phyloP scores from a whole-genome alignment of 2,888 invertebrate species.

The Epinotia bilunana region DNA sequence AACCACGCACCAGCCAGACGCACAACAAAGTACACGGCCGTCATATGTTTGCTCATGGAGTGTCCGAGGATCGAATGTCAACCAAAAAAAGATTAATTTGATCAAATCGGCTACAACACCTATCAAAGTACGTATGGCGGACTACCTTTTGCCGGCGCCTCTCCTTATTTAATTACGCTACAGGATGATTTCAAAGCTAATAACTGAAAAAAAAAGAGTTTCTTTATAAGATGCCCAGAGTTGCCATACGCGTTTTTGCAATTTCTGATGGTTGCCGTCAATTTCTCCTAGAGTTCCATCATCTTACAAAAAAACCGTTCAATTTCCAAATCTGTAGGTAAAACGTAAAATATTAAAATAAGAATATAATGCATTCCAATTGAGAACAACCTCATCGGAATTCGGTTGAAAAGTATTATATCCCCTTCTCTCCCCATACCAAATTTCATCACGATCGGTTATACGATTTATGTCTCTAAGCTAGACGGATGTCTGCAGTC shows the following conservation, averaged over 20 bases:
- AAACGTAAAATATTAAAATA: too few relatives aligned
- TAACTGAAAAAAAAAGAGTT: not conserved
- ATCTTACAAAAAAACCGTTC: too few relatives aligned
- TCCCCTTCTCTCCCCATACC: too few relatives aligned
- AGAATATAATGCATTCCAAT: too few relatives aligned
- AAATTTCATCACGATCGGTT: too few relatives aligned
- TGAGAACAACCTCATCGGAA: too few relatives aligned
- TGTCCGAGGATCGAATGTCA: conserved; percentile 20
- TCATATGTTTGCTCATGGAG: conserved; percentile 4
- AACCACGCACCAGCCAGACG: not conserved
- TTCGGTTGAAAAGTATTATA: conserved; percentile 23
- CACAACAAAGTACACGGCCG: not conserved
- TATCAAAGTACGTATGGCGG: conserved; percentile 8
- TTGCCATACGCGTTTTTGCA: not conserved
- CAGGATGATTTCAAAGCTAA: not conserved
- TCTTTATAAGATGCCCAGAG: not conserved
- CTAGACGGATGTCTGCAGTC: too few relatives aligned
- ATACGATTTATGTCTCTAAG: too few relatives aligned
- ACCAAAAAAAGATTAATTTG: conserved; percentile 28
- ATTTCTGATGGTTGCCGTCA: too few relatives aligned
- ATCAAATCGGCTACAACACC: conserved; percentile 17
- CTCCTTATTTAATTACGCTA: not conserved
- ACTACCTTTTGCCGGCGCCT: not conserved
- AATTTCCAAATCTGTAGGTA: too few relatives aligned
- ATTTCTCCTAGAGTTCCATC: too few relatives aligned